Conservation (phyloP, 2,113 vertebrate species). For the Alligator mississippiensis region DNA sequence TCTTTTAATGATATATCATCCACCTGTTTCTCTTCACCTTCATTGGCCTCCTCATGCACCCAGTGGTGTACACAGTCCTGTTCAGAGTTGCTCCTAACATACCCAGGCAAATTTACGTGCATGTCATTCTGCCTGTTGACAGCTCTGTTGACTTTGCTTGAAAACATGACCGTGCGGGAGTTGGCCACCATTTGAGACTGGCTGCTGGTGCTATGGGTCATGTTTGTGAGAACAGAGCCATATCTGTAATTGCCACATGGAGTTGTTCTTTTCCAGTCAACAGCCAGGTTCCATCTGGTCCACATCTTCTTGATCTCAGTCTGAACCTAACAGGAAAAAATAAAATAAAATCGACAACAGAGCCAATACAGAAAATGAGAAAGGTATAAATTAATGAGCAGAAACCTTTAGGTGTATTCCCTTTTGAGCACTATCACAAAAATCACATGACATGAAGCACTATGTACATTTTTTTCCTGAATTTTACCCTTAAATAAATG, state of each 20-base stretch:
- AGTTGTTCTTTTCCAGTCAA: conserved; percentile 85
- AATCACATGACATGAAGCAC: not conserved
- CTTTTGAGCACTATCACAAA: not conserved
- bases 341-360: not conserved
- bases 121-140: conserved; percentile 40
- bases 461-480: too few species aligned
- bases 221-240: conserved; percentile 84
- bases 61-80: conserved; percentile 79
- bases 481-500: not conserved
- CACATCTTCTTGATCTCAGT: conserved; percentile 90
- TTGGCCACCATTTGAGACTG: conserved; percentile 83
- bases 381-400: not conserved
- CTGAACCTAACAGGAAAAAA: conserved; percentile 82
- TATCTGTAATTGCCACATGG: conserved; percentile 84
- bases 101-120: conserved; percentile 85
- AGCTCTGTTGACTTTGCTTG: conserved; percentile 69
- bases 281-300: conserved; percentile 84
- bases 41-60: conserved; percentile 78
- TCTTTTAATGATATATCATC: conserved; percentile 81
- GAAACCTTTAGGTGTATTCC: not conserved
- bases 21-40: conserved; percentile 73
- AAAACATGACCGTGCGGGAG: conserved; percentile 78
- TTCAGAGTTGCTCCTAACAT: conserved; percentile 88
- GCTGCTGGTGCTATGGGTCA: conserved; percentile 88
- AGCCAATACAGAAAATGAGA: not conserved